Base-by-base conservation (phyloP, 2,888 invertebrate species). In the Cactoblastis cactorum region DNA sequence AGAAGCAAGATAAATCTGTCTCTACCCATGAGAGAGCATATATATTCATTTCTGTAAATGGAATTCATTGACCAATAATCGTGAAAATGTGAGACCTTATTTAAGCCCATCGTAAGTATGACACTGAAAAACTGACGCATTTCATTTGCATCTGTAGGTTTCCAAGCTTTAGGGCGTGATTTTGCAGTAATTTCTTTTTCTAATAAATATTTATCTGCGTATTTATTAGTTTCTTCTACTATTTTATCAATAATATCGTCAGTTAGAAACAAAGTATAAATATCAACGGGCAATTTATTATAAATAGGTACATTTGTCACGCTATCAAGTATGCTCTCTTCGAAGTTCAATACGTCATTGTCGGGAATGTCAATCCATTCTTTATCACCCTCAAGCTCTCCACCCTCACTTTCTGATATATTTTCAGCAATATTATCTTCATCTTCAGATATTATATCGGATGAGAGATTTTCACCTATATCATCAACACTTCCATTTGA, bases 1-100 rank as follows among this genome's bases (percentile, higher is more conserved):
- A 33, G 4, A 5, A 33, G 11, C 3, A n/a, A 11, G 37, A 64
- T 19, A 60, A 68, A 67, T 53, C 64, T 33, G 46, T 69, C 67
- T 49, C 67, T 50, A 15, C 6, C 54, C 60, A 64, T 67, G 17
- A 56, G 19, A 3, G 53, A 61, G 6, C 18, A 28, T 43, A 64
- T 61, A 47, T 55, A 58, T 46, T 63, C 55, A 43, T 65, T 69
- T 54, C 58, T 12, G 51, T 64, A 64, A 12, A 58, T 48, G 35
- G 32, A 34, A 12, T 61, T 63, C 18, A 60, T 63, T 28, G 57
- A 59, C 61, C 58, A 61, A 53, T 59, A 59, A 19, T 52, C 52
- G 39, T 55, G 51, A n/a, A 60, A 33, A 45, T 55, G 51, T 15
- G 56, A 57, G 1, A 55, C 51, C 49, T 53, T 56, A 15, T 39